These are phyloP conservation scores for Oncorhynchus nerka DNA, from an alignment of 2,113 vertebrate species.

Conservation along the genomic window DNA sequence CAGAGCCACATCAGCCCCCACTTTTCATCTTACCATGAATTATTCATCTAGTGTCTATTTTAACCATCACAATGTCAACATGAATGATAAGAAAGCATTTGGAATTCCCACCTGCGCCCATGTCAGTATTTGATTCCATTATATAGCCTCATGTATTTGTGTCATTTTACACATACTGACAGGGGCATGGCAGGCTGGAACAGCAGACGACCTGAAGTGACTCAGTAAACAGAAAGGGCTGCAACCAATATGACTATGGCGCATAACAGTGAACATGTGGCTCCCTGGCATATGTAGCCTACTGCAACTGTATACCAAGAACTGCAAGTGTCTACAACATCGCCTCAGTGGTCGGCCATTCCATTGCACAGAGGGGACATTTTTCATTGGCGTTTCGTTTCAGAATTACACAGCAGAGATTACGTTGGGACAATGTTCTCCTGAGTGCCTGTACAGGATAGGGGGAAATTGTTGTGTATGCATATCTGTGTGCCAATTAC, in stretches of 20 bases:
- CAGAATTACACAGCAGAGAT: constrained; percentile 52
- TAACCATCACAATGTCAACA: constrained; percentile 33
- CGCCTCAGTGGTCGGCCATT: constrained; percentile 21
- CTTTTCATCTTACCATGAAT: constrained; percentile 40
- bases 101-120: constrained; percentile 28
- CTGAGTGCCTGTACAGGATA: constrained; percentile 49
- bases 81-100: constrained; percentile 35
- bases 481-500: constrained; percentile 68
- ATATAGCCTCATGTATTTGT: constrained; percentile 20
- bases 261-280: constrained; percentile 7
- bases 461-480: constrained; percentile 40
- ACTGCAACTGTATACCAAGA: constrained; percentile 16
- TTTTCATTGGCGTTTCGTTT: constrained; percentile 53
- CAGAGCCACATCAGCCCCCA: constrained; percentile 30
- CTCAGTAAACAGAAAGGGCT: not conserved
- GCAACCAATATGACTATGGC: not conserved
- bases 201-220: not conserved
- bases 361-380: constrained; percentile 38
- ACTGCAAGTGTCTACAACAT: constrained; percentile 21
- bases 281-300: not conserved
- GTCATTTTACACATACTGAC: constrained; percentile 27
- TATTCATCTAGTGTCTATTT: constrained; percentile 46
- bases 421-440: constrained; percentile 54
- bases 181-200: constrained; percentile 6
- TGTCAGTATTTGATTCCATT: constrained; percentile 51